These are phyloP conservation scores for Strix aluco DNA, from an alignment of 2,113 vertebrate species.

Conservation along the genomic window DNA sequence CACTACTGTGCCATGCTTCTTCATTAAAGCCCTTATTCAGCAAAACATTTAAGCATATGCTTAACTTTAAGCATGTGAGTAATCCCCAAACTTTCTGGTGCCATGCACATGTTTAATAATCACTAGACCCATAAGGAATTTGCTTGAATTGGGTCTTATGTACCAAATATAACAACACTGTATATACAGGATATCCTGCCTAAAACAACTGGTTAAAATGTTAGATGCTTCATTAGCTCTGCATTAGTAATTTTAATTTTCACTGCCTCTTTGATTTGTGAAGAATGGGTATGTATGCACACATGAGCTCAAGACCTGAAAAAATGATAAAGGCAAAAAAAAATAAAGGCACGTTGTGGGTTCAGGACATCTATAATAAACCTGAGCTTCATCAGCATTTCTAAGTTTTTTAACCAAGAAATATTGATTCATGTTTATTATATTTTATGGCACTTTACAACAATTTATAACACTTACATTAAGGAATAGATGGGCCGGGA, in stretches of 20 bases:
- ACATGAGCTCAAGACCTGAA: not conserved
- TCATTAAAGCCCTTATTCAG: slow-evolving; percentile 57
- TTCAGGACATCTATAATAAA: slow-evolving; percentile 65
- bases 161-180: not conserved
- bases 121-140: not conserved
- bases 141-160: not conserved
- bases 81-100: slow-evolving; percentile 1
- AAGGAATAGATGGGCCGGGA: slow-evolving; percentile 78
- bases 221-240: slow-evolving; percentile 18
- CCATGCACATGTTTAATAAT: not conserved
- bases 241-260: slow-evolving; percentile 42
- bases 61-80: slow-evolving; percentile 5
- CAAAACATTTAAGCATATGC: slow-evolving; percentile 39
- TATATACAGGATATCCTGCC: not conserved
- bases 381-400: slow-evolving; percentile 76
- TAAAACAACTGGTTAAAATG: slow-evolving; percentile 4
- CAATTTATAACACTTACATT: slow-evolving; percentile 83
- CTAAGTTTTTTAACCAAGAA: slow-evolving; percentile 79
- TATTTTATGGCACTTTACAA: slow-evolving; percentile 77
- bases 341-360: slow-evolving; percentile 53
- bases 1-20: slow-evolving; percentile 18
- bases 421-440: slow-evolving; percentile 83
- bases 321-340: slow-evolving; percentile 26
- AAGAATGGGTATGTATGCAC: slow-evolving; percentile 17
- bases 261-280: slow-evolving; percentile 13